These are phyloP conservation scores for Xyrichtys novacula DNA, from an alignment of 2,797 vertebrate genomes.

Conservation along the genomic window DNA sequence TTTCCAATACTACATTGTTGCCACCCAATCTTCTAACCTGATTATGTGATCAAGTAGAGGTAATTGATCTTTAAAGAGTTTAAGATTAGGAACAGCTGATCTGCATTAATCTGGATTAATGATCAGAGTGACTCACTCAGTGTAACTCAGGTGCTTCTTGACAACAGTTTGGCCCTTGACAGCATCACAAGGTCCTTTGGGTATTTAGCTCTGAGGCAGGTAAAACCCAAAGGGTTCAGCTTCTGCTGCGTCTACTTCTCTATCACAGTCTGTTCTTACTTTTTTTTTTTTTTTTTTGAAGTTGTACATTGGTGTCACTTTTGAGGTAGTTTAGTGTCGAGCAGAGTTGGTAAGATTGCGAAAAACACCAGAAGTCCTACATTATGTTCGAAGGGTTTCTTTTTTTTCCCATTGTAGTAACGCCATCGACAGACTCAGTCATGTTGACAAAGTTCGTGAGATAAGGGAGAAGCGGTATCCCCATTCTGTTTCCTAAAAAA, in stretches of 20 bases:
- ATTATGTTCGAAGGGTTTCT: conserved; percentile 34
- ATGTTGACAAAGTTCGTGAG: conserved; percentile 24
- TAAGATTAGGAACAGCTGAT: conserved; percentile 44
- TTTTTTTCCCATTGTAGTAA: conserved; percentile 5
- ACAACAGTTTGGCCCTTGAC: conserved; percentile 69
- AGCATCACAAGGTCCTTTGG: conserved; percentile 71
- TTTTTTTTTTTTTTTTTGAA: not conserved
- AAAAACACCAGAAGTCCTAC: not conserved
- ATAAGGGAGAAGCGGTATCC: conserved; percentile 1
- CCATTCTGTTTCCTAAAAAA: conserved; percentile 13
- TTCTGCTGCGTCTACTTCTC: not conserved
- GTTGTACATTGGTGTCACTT: no score
- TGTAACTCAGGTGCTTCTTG: conserved; percentile 49
- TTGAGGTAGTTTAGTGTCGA: not conserved
- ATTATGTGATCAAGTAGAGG: conserved; percentile 48
- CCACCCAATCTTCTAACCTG: conserved; percentile 29
- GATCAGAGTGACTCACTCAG: conserved; percentile 47
- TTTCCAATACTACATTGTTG: conserved; percentile 15
- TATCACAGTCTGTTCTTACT: conserved; percentile 3
- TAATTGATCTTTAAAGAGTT: conserved; percentile 46
- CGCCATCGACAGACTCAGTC: conserved; percentile 12
- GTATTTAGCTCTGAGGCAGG: conserved; percentile 56
- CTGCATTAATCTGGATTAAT: conserved; percentile 55
- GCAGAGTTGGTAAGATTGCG: not conserved
- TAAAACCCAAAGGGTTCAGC: conserved; percentile 59